phyloP scores from a whole-genome alignment of 2,113 vertebrate genomes.

The Odocoileus hemionus region DNA sequence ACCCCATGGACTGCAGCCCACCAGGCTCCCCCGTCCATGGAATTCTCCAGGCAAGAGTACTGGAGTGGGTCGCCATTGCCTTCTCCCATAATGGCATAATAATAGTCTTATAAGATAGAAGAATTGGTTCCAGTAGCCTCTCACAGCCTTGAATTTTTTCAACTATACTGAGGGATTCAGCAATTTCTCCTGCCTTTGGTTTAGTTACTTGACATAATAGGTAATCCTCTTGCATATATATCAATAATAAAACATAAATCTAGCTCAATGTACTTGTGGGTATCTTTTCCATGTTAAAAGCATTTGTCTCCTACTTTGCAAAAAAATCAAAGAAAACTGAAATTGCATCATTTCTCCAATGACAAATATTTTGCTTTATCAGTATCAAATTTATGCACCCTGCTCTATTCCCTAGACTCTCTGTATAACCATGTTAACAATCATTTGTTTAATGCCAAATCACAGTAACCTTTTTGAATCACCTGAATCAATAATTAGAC shows the following conservation, averaged over 20 bases:
- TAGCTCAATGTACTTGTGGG: background rate
- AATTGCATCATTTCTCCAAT: background rate
- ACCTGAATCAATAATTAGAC: constrained; percentile 17
- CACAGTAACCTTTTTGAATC: constrained; percentile 15
- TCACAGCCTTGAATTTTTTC: background rate
- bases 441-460: constrained; percentile 10
- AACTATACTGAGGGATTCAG: background rate
- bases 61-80: background rate
- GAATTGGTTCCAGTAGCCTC: background rate
- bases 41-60: background rate
- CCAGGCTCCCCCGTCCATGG: background rate
- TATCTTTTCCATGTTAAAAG: constrained; percentile 15
- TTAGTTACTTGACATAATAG: background rate
- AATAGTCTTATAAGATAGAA: background rate
- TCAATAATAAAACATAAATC: background rate
- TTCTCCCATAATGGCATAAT: background rate
- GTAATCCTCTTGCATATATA: background rate
- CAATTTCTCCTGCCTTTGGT: background rate
- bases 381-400: constrained; percentile 26
- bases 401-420: constrained; percentile 38
- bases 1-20: background rate
- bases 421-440: background rate
- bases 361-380: constrained; percentile 58
- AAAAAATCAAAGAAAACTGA: constrained; percentile 43
- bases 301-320: background rate